These are phyloP conservation scores for Danaus melanippus DNA, from an alignment of 1,140 invertebrate species.

Conservation along the genomic window DNA sequence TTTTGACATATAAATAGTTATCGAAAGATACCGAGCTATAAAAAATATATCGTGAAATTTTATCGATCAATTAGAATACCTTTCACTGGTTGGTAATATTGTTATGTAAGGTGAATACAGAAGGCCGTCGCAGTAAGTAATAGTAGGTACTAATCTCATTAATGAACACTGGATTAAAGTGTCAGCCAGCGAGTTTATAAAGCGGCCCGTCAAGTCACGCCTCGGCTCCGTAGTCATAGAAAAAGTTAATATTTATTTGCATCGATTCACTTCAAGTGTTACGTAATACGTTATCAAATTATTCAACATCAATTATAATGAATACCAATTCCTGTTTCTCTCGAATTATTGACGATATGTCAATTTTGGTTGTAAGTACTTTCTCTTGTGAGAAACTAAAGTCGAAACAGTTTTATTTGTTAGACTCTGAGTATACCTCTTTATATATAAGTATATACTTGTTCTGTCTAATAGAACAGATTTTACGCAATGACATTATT, in stretches of 20 bases:
- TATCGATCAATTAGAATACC: constrained; percentile 19
- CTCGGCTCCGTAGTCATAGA: constrained; percentile 23
- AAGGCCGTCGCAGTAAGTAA: constrained; percentile 15
- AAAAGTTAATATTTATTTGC: constrained; percentile 19
- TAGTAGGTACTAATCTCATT: constrained; percentile 16
- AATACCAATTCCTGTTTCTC: constrained; percentile 11
- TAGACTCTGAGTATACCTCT: too few relatives aligned
- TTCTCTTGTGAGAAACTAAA: constrained; percentile 8
- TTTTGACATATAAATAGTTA: constrained; percentile 47
- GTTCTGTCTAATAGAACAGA: too few relatives aligned
- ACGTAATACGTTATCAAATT: constrained; percentile 27
- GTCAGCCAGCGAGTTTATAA: constrained; percentile 31
- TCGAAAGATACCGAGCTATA: constrained; percentile 42
- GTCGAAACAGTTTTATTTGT: too few relatives aligned
- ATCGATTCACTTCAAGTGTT: constrained; percentile 25
- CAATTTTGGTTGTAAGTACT: constrained; percentile 14
- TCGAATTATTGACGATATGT: constrained; percentile 8
- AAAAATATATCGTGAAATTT: constrained; percentile 11
- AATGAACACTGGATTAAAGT: constrained; percentile 25
- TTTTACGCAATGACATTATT: too few relatives aligned
- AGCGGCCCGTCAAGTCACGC: constrained; percentile 29
- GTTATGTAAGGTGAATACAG: constrained; percentile 13
- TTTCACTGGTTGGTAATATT: constrained; percentile 22
- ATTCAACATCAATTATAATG: constrained; percentile 22
- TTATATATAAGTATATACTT: too few relatives aligned